These are phyloP conservation scores for Dolichallabes microphthalmus DNA, from an alignment of 2,113 vertebrate genomes.

Conservation along the genomic window DNA sequence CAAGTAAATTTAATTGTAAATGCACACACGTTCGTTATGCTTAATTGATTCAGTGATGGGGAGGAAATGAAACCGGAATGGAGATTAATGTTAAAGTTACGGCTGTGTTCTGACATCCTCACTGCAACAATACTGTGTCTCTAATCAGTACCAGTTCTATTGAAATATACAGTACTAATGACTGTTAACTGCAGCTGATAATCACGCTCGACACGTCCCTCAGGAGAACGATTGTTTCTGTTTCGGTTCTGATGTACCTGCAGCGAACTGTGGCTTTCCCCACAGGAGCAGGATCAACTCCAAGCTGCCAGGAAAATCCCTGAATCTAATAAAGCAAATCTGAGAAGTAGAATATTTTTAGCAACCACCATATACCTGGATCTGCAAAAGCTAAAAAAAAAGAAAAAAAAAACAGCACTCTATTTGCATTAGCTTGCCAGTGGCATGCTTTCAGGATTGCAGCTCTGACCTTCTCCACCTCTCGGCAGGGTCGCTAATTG, in stretches of 20 bases:
- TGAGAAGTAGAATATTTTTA: slow-evolving; percentile 70
- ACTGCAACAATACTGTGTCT: not conserved
- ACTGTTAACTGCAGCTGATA: not conserved
- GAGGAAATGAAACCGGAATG: not conserved
- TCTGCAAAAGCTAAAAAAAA: slow-evolving; percentile 32
- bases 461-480: not conserved
- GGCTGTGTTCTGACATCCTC: not conserved
- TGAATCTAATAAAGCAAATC: slow-evolving; percentile 69
- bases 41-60: not conserved
- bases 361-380: slow-evolving; percentile 58
- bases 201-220: not conserved
- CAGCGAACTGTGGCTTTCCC: slow-evolving; percentile 21
- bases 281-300: slow-evolving; percentile 35
- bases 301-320: slow-evolving; percentile 66
- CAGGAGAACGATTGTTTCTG: slow-evolving; percentile 11
- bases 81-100: not conserved
- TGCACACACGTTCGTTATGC: not conserved
- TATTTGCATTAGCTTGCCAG: slow-evolving; percentile 32
- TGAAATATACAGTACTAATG: not conserved
- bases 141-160: slow-evolving; percentile 1
- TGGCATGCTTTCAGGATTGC: slow-evolving; percentile 22
- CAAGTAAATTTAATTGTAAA: not conserved
- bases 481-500: slow-evolving; percentile 3
- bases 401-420: not conserved
- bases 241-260: slow-evolving; percentile 43